Evolutionary conservation across 1,140 invertebrate genomes (phyloP).

Genomic region (Tetranychus urticae): DNA sequence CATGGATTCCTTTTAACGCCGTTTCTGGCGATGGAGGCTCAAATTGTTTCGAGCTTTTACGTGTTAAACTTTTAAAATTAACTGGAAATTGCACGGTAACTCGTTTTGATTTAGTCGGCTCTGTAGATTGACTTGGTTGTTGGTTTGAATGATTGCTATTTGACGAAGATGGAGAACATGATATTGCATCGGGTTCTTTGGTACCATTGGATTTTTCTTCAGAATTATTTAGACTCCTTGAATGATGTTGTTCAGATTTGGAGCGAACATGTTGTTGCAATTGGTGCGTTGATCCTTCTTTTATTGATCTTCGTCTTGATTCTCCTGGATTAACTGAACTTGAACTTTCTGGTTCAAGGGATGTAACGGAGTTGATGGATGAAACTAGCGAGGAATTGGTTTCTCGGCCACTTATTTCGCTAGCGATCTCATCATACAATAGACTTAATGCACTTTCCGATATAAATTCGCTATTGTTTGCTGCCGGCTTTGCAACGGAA

Average conservation of each 20-base stretch:
- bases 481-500: background rate
- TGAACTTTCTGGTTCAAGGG: background rate
- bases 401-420: background rate
- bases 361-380: background rate
- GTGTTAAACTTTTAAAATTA: too few species aligned
- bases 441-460: background rate
- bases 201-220: background rate
- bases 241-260: background rate
- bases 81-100: background rate
- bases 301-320: background rate
- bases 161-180: too few species aligned
- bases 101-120: background rate
- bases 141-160: background rate
- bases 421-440: background rate
- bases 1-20: conserved; percentile 65
- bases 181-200: background rate
- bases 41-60: too few species aligned
- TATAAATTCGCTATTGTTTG: background rate
- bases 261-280: background rate
- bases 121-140: background rate
- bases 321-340: background rate
- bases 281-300: background rate
- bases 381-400: background rate
- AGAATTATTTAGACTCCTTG: background rate
- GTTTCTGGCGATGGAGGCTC: conserved; percentile 61